Evolutionary conservation across 2,797 vertebrate genomes (phyloP).

Genomic region (Coluber constrictor): DNA sequence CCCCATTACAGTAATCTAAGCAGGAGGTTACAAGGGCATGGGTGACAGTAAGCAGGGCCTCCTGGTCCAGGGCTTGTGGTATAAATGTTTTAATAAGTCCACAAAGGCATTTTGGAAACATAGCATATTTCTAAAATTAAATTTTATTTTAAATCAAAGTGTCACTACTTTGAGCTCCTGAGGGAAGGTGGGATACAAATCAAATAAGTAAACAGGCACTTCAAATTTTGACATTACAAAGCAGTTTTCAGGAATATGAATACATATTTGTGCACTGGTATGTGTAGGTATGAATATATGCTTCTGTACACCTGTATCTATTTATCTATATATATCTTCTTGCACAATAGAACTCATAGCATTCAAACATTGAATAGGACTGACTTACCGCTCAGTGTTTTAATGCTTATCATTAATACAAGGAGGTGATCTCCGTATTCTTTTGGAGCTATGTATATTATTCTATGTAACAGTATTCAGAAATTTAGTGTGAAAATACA

Average conservation of each 20-base stretch:
- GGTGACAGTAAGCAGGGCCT: no score
- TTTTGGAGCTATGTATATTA: background rate
- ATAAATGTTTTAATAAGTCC: background rate
- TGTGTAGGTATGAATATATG: background rate
- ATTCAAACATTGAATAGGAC: background rate
- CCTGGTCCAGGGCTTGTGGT: background rate
- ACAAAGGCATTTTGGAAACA: background rate
- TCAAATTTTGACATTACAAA: background rate
- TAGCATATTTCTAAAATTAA: background rate
- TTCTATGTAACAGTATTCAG: background rate
- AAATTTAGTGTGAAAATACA: background rate
- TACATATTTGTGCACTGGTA: background rate
- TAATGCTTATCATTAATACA: background rate
- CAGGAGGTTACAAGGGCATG: no score
- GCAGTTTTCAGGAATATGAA: background rate
- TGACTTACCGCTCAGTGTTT: background rate
- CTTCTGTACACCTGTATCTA: background rate
- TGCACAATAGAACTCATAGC: background rate
- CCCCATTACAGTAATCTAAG: no score
- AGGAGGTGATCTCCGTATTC: no score
- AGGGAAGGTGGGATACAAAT: background rate
- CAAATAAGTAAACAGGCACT: background rate
- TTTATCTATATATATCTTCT: background rate
- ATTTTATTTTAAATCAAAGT: background rate
- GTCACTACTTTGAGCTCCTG: background rate